These are phyloP conservation scores for Strix aluco DNA, from an alignment of 2,113 vertebrate species.

Conservation along the genomic window DNA sequence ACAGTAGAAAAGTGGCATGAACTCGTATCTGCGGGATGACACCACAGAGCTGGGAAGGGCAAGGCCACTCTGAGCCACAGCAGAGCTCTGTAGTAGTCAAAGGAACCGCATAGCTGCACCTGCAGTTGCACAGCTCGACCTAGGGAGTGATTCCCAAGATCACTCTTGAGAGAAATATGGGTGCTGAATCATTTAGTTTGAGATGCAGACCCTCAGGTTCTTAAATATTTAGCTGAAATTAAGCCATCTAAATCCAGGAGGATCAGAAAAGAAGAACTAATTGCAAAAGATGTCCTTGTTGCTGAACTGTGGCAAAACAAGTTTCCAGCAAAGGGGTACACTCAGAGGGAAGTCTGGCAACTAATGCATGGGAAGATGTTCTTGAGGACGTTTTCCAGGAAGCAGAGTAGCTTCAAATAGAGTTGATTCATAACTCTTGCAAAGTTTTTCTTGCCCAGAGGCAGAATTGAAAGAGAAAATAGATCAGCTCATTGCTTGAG, in stretches of 20 bases:
- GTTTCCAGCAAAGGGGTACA: background rate
- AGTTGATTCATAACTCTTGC: background rate
- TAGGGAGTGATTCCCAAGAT: background rate
- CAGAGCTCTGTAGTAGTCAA: background rate
- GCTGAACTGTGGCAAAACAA: background rate
- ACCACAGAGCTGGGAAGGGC: background rate
- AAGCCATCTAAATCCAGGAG: background rate
- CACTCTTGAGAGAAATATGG: background rate
- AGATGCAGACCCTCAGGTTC: background rate
- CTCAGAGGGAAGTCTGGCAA: background rate
- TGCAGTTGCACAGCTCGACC: background rate
- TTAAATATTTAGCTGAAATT: background rate
- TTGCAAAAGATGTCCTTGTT: background rate
- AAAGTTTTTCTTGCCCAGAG: background rate
- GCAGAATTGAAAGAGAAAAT: conserved; percentile 2
- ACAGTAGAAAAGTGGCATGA: background rate
- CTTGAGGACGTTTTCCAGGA: conserved; percentile 17
- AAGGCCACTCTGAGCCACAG: background rate
- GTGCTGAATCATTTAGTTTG: background rate
- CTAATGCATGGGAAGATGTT: background rate
- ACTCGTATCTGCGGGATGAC: accelerated
- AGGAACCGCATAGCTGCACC: background rate
- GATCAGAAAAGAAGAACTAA: background rate
- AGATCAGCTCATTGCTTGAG: background rate
- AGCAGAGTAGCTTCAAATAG: background rate